Conservation (phyloP, 2,888 invertebrate species). For the Drosophila mayaguana region DNA sequence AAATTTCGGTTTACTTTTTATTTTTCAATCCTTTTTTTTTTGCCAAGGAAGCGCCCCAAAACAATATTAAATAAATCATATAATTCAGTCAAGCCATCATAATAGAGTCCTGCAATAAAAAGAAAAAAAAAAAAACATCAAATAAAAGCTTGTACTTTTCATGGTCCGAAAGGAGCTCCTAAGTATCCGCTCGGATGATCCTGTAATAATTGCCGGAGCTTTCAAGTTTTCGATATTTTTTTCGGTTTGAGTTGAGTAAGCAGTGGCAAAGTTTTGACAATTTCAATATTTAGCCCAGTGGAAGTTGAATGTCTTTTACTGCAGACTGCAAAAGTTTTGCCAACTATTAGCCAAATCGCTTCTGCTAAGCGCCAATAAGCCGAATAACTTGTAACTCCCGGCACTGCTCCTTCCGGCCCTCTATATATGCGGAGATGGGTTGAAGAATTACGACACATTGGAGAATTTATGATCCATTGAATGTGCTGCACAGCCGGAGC, state of each 20-base stretch:
- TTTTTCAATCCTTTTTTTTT: slow-evolving; percentile 2
- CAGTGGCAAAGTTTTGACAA: slow-evolving; percentile 60
- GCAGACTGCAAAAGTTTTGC: slow-evolving; percentile 54
- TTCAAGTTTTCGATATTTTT: slow-evolving; percentile 29
- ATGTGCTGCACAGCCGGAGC: slow-evolving; percentile 26
- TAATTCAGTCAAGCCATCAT: slow-evolving; percentile 4
- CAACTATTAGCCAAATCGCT: slow-evolving; percentile 72
- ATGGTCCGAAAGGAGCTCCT: slow-evolving; percentile 1
- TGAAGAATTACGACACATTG: slow-evolving; percentile 68
- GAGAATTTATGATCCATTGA: slow-evolving; percentile 77
- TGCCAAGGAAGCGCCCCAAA: background rate
- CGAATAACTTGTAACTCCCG: slow-evolving; percentile 70
- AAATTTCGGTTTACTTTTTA: background rate
- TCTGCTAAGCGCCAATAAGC: slow-evolving; percentile 66
- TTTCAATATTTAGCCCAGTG: slow-evolving; percentile 62
- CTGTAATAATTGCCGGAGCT: slow-evolving; percentile 23
- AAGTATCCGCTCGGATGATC: slow-evolving; percentile 17
- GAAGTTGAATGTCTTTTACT: slow-evolving; percentile 51
- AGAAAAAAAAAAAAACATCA: background rate
- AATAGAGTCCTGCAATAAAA: background rate
- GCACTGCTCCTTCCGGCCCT: background rate
- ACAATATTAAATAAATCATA: slow-evolving; percentile 12
- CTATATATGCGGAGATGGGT: slow-evolving; percentile 26
- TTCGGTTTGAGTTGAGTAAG: slow-evolving; percentile 5
- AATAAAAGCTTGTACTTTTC: slow-evolving; percentile 12